Percentiles rank a stretch among this genome's conserved stretches.
Evolutionary conservation across 1,140 invertebrate species (phyloP).

Genomic region (Drosophila burlai): DNA sequence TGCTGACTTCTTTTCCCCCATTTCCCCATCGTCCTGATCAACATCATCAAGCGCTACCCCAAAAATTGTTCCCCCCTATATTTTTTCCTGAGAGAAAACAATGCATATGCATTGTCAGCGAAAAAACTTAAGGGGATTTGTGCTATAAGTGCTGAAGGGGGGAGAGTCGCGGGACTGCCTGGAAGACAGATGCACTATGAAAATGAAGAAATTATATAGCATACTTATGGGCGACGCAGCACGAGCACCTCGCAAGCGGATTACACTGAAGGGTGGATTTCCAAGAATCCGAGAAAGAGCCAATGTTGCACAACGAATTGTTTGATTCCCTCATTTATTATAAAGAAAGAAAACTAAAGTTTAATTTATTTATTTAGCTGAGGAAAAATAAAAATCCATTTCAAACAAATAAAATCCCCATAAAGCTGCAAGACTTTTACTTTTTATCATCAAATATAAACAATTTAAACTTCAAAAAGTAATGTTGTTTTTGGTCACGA

Average conservation of each 20-base stretch:
- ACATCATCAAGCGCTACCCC: conserved; percentile 1
- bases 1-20: background rate
- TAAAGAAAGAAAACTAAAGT: background rate
- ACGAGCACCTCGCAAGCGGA: conserved; percentile 59
- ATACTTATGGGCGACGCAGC: conserved; percentile 57
- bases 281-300: background rate
- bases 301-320: too few species aligned
- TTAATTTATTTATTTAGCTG: background rate
- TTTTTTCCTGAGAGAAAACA: conserved; percentile 17
- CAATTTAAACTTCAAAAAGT: background rate
- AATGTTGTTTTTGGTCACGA: background rate
- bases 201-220: conserved; percentile 76
- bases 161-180: conserved; percentile 8
- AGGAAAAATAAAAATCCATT: too few species aligned
- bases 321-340: background rate
- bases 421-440: background rate
- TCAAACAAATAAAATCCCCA: background rate
- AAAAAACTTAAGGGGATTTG: conserved; percentile 53
- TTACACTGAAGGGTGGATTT: conserved; percentile 65
- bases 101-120: conserved; percentile 70
- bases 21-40: conserved; percentile 9
- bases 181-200: conserved; percentile 66
- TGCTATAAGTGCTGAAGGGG: background rate
- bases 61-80: background rate
- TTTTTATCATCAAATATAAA: background rate